phyloP scores from a whole-genome alignment of 2,797 vertebrate genomes.

The Eospalax fontanierii region DNA sequence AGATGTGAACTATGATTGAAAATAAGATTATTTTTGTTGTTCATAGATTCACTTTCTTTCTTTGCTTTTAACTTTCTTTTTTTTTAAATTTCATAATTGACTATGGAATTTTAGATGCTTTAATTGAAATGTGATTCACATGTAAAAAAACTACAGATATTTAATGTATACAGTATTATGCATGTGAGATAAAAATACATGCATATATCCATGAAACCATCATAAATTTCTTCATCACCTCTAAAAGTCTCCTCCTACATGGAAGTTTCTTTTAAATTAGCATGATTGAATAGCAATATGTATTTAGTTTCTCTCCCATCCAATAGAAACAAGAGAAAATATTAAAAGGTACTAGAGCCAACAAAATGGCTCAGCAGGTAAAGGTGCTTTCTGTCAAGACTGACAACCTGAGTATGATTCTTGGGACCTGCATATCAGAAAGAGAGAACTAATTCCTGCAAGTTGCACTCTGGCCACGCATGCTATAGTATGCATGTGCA shows the following conservation, averaged over 20 bases:
- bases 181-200: background rate
- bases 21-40: background rate
- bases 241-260: background rate
- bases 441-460: background rate
- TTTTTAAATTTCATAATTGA: background rate
- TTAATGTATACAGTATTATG: background rate
- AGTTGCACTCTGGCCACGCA: background rate
- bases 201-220: background rate
- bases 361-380: background rate
- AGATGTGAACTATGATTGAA: constrained; percentile 1
- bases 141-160: background rate
- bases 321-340: constrained; percentile 33
- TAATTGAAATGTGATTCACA: background rate
- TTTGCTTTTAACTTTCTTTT: background rate
- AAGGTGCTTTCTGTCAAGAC: background rate
- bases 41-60: background rate
- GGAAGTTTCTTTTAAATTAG: background rate
- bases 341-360: background rate
- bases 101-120: background rate
- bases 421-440: background rate
- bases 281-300: background rate
- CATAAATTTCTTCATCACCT: background rate
- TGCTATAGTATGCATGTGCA: background rate
- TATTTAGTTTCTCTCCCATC: constrained; percentile 24
- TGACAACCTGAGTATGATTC: background rate